phyloP scores from a whole-genome alignment of 2,888 invertebrate species.

The Drosophila hamatofila region DNA sequence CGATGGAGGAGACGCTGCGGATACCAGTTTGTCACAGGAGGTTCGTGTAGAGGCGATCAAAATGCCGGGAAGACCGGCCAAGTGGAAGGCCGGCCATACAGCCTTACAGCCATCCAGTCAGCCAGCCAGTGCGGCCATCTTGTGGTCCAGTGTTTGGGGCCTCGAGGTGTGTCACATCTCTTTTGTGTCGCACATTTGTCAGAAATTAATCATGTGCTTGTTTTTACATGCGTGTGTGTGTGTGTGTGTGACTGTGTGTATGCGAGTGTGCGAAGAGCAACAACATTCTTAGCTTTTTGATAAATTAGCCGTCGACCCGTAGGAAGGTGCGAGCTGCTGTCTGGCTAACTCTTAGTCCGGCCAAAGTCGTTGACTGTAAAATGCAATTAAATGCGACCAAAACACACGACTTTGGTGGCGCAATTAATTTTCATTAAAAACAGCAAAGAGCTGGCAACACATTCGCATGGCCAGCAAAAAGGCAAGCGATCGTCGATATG shows the following conservation, averaged over 20 bases:
- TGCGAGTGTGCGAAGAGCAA: constrained; percentile 14
- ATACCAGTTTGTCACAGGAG: constrained; percentile 59
- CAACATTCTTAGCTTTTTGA: constrained; percentile 75
- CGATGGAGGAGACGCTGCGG: constrained; percentile 47
- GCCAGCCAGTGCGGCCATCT: constrained; percentile 63
- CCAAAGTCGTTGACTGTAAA: constrained; percentile 57
- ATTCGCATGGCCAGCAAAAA: constrained; percentile 18
- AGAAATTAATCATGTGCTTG: constrained; percentile 85
- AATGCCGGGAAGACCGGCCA: constrained; percentile 42
- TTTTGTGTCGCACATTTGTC: constrained; percentile 85
- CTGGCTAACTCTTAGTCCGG: constrained; percentile 43
- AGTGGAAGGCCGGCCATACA: constrained; percentile 12
- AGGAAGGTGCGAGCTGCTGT: constrained; percentile 65
- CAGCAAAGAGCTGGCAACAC: constrained; percentile 15
- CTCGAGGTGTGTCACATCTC: constrained; percentile 84
- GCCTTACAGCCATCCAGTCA: constrained; percentile 7
- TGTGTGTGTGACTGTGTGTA: constrained; percentile 18
- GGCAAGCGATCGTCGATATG: constrained; percentile 30
- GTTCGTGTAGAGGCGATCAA: constrained; percentile 53
- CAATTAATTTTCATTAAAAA: constrained; percentile 80
- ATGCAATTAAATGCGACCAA: constrained; percentile 78
- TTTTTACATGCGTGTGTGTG: constrained; percentile 40
- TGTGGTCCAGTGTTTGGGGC: constrained; percentile 61
- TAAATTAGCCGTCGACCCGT: constrained; percentile 69
- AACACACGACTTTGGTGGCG: constrained; percentile 81